These are phyloP conservation scores for Cepphus grylle DNA, from an alignment of 2,113 vertebrate species.

Conservation along the genomic window DNA sequence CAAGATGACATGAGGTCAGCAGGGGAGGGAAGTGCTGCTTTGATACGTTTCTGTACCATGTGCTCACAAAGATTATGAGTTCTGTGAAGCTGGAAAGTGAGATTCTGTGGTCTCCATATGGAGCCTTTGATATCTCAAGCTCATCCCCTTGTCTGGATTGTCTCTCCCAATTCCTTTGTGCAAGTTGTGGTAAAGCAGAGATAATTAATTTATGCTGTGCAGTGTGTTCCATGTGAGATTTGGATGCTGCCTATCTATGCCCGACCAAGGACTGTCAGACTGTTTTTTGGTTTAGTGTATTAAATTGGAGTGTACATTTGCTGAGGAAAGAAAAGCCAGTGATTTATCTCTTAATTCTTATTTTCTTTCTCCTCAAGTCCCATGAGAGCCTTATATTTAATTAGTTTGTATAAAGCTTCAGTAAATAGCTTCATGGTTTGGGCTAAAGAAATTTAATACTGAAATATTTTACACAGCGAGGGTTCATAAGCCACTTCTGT, in stretches of 20 bases:
- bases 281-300: slow-evolving; percentile 46
- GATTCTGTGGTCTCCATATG: slow-evolving; percentile 59
- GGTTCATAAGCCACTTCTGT: not conserved
- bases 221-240: not conserved
- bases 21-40: slow-evolving; percentile 12
- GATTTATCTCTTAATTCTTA: slow-evolving; percentile 44
- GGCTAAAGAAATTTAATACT: slow-evolving; percentile 18
- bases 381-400: slow-evolving; percentile 72
- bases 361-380: slow-evolving; percentile 36
- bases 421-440: slow-evolving; percentile 59
- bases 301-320: slow-evolving; percentile 10
- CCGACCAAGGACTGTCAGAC: not conserved
- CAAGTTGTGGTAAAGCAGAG: slow-evolving; percentile 40
- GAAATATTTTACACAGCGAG: not conserved
- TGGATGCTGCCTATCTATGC: not conserved
- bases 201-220: slow-evolving; percentile 26
- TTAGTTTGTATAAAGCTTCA: slow-evolving; percentile 74
- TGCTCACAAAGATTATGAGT: slow-evolving; percentile 2
- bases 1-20: not conserved
- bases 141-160: slow-evolving; percentile 58
- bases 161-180: slow-evolving; percentile 59
- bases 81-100: slow-evolving; percentile 36
- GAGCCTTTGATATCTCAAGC: slow-evolving; percentile 65
- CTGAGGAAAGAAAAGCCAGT: not conserved
- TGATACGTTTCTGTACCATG: not conserved